Evolutionary conservation across 2,888 invertebrate species (phyloP), one percentile per base, ranked within the genome.

Genomic region (Alcis repandata): DNA sequence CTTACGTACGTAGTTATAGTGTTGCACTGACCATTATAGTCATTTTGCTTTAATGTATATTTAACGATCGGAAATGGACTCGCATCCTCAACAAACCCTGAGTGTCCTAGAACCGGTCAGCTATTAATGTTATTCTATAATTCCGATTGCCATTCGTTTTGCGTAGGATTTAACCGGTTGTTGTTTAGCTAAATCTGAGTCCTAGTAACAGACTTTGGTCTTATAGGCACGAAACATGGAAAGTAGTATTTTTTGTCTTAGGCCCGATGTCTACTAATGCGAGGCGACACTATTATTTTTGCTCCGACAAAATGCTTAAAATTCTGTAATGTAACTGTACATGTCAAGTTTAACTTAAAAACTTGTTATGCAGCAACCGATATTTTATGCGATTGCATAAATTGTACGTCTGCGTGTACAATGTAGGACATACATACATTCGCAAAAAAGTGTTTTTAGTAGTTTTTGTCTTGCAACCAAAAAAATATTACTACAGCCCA

Each of bases 151-250:
- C 40, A 46, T 46, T 19, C 36, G 22, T 45, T 52, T 52, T 13
- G 59, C 43, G 59, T 59, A 43, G 52, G 36, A 22, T 9, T 19
- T 6, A 36, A 59, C 43, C 20, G 51, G 59, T 51, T 43, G 7
- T 58, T 2, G 19, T 32, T 11, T 32, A 20, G 33, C 41, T 4
- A 20, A 41, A 38, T 2, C 6, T 27, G 6, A 27, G 27, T 27
- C 27, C 27, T 27, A 27, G n/a, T n/a, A n/a, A 2, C 27, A 27
- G 27, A 4, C 27, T 2, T 27, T 27, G 27, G 27, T 27, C n/a
- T n/a, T n/a, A n/a, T n/a, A n/a, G n/a, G n/a, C n/a, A n/a, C n/a
- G n/a, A n/a, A n/a, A n/a, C n/a, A n/a, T n/a, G n/a, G n/a, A n/a
- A n/a, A 27, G 27, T 4, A 27, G 27, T 6, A 27, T 2, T 2